phyloP scores from a whole-genome alignment of 2,888 invertebrate species.

The Siphonodentalium dalli region DNA sequence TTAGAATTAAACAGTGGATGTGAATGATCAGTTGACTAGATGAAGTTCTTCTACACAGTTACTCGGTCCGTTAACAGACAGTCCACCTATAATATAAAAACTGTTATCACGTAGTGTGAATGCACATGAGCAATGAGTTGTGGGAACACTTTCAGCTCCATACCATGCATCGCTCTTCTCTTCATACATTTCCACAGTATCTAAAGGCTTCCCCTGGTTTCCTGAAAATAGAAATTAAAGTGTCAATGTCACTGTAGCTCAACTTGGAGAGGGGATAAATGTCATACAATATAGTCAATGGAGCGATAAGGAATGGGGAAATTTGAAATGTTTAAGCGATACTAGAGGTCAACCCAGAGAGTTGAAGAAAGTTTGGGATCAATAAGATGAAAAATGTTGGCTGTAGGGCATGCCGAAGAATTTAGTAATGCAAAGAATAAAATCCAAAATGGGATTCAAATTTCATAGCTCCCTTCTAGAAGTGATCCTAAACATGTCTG shows the following conservation, averaged over 20 bases:
- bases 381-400: too few relatives aligned
- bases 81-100: slow-evolving; percentile 57
- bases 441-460: too few relatives aligned
- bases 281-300: too few relatives aligned
- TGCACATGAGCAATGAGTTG: slow-evolving; percentile 60
- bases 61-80: slow-evolving; percentile 57
- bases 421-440: too few relatives aligned
- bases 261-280: not conserved
- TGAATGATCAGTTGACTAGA: too few relatives aligned
- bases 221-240: slow-evolving; percentile 39
- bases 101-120: slow-evolving; percentile 39
- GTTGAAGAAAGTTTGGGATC: not conserved
- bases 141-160: slow-evolving; percentile 40
- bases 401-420: too few relatives aligned
- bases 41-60: slow-evolving; percentile 40
- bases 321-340: not conserved
- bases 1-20: too few relatives aligned
- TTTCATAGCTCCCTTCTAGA: too few relatives aligned
- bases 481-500: too few relatives aligned
- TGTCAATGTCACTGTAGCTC: not conserved
- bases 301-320: too few relatives aligned
- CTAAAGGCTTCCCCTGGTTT: slow-evolving; percentile 55
- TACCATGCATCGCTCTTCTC: slow-evolving; percentile 50
- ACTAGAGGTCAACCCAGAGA: not conserved
- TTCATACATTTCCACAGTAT: slow-evolving; percentile 52